Percentiles rank a stretch among this genome's conserved stretches.
Conservation (phyloP, 2,113 vertebrate genomes). For the Mohoua ochrocephala region DNA sequence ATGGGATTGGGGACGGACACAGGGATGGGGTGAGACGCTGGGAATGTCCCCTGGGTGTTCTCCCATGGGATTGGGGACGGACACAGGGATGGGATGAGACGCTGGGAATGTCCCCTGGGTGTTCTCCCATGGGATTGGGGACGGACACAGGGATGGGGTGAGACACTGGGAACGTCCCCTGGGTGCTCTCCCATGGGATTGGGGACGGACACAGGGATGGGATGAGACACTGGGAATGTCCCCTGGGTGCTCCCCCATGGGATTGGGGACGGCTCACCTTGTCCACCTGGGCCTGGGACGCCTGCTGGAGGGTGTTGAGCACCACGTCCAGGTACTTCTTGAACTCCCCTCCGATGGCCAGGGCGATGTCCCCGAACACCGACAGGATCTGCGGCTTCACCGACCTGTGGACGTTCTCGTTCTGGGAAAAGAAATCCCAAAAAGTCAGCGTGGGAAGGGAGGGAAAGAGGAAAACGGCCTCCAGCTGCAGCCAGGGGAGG, state of each 20-base stretch:
- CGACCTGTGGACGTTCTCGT: slow-evolving; percentile 95
- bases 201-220: not conserved
- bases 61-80: accelerated
- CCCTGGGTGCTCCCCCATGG: accelerated
- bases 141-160: too few species aligned
- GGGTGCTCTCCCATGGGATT: slow-evolving; percentile 68
- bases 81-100: too few species aligned
- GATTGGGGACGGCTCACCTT: slow-evolving; percentile 74
- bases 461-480: not conserved
- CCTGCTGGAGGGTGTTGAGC: slow-evolving; percentile 94
- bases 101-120: accelerated
- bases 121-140: not conserved
- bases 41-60: not conserved
- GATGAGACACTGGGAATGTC: not conserved
- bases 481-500: accelerated
- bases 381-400: slow-evolving; percentile 99
- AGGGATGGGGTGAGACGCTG: accelerated
- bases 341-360: slow-evolving; percentile 96
- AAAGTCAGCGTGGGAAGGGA: not conserved
- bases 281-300: slow-evolving; percentile 95
- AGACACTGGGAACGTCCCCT: not conserved
- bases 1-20: not conserved
- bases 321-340: slow-evolving; percentile 98
- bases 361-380: slow-evolving; percentile 92
- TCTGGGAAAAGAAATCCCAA: slow-evolving; percentile 66